phyloP scores from a whole-genome alignment of 2,113 vertebrate species.

The Picathartes gymnocephalus region DNA sequence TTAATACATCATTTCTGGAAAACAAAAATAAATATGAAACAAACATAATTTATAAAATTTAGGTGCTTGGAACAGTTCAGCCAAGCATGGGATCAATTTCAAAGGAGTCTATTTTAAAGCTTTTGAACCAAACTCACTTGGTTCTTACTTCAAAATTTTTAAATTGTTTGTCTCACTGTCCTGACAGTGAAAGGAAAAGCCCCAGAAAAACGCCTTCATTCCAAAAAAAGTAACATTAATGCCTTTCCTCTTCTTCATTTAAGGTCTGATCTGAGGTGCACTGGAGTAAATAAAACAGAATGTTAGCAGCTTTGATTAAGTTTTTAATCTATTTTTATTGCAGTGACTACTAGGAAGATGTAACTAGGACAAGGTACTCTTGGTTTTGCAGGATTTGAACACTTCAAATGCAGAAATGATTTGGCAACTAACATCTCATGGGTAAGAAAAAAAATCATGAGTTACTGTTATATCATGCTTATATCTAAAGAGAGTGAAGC shows the following conservation, averaged over 20 bases:
- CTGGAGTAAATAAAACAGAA: background rate
- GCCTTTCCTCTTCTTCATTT: background rate
- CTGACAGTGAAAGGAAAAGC: background rate
- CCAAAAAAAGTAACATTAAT: background rate
- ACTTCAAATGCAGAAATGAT: background rate
- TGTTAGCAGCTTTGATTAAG: background rate
- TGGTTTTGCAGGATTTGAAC: background rate
- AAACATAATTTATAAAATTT: background rate
- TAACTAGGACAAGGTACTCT: background rate
- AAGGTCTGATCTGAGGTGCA: background rate
- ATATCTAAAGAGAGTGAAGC: background rate
- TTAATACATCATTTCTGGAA: background rate
- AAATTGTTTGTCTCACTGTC: background rate
- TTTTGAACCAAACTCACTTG: background rate
- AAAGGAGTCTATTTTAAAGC: background rate
- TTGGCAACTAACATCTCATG: background rate
- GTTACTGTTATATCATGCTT: background rate
- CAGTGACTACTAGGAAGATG: background rate
- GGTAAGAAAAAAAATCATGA: background rate
- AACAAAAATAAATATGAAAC: background rate
- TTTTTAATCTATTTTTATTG: background rate
- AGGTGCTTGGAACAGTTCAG: background rate
- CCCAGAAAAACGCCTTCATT: background rate
- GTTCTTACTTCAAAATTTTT: background rate
- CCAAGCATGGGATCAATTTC: background rate